Evolutionary conservation across 2,113 vertebrate genomes (phyloP), one percentile per base, ranked within the genome.

Genomic region (Marmota monax): DNA sequence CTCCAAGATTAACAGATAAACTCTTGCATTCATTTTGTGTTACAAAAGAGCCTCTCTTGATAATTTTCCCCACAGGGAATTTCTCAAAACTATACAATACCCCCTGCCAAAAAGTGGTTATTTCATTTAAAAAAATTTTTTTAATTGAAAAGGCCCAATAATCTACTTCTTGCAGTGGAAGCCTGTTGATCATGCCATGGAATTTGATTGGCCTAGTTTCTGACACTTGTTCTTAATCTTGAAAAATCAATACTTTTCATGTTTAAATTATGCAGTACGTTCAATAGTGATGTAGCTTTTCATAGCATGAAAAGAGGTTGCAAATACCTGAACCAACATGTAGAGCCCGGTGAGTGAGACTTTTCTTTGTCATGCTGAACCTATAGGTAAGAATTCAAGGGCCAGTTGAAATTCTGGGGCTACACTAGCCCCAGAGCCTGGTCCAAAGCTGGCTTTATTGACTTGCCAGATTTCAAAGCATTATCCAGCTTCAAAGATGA

Each of bases 101-200:
- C 9, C 3, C 0, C 7, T 67, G 65, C 53, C 25, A 12, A 53
- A 86, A 90, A 17, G 37, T 51, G 45, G 65, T 84, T 11, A 76
- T 51, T 84, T 92, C 48, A 74, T 39, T 45, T 84, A 86, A 93
- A 90, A 88, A 13, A n/a, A 39, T 78, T 14, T 94, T 90, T 14
- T 95, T 90, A 89, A 80, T 39, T 86, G 32, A 93, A 96, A 94
- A 92, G n/a, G 65, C 8, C 7, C 23, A 91, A 23, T 37, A 84
- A 92, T 86, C 73, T 90, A 45, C 37, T 13, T 10, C n/a, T 95
- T 22, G 88, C 37, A 34, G 37, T 29, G 78, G 69, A 95, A 67
- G 5, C 79, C 23, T 92, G 20, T 83, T 97, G 69, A 48, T 86
- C 65, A 76, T 69, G 51, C 10, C 12, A 51, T 85, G 27, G 13